These are phyloP conservation scores for Dendrolimus punctatus DNA, from an alignment of 1,140 invertebrate genomes.

Conservation along the genomic window DNA sequence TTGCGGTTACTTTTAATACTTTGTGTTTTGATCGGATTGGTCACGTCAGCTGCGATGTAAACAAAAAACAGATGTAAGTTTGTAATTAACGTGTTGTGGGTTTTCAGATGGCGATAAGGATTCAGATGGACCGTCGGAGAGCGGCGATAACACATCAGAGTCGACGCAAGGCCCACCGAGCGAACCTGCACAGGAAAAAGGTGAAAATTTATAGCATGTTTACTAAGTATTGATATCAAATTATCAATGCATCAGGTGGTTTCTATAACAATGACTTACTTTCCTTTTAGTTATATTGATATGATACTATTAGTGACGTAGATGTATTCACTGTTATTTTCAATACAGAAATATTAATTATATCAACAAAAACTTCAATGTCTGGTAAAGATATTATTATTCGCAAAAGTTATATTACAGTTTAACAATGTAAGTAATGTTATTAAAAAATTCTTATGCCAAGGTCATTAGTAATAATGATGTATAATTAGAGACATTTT, in stretches of 20 bases:
- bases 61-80: slow-evolving; percentile 18
- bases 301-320: too few species aligned
- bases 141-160: slow-evolving; percentile 68
- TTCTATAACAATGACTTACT: too few species aligned
- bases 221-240: neutral
- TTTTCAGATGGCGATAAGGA: slow-evolving; percentile 70
- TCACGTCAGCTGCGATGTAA: slow-evolving; percentile 14
- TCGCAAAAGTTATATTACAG: too few species aligned
- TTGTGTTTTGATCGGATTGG: slow-evolving; percentile 1
- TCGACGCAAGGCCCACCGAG: slow-evolving; percentile 54
- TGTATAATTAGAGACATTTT: too few species aligned
- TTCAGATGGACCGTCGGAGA: slow-evolving; percentile 66
- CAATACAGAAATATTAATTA: too few species aligned
- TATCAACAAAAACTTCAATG: too few species aligned
- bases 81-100: slow-evolving; percentile 8
- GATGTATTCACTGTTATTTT: too few species aligned
- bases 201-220: slow-evolving; percentile 22
- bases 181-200: slow-evolving; percentile 66
- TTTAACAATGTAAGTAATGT: too few species aligned
- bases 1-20: slow-evolving; percentile 5
- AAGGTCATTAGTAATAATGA: too few species aligned
- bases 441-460: too few species aligned
- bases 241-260: neutral
- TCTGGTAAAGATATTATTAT: too few species aligned
- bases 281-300: too few species aligned